Conservation (phyloP, 2,797 vertebrate genomes). For the Geotrypetes seraphini region DNA sequence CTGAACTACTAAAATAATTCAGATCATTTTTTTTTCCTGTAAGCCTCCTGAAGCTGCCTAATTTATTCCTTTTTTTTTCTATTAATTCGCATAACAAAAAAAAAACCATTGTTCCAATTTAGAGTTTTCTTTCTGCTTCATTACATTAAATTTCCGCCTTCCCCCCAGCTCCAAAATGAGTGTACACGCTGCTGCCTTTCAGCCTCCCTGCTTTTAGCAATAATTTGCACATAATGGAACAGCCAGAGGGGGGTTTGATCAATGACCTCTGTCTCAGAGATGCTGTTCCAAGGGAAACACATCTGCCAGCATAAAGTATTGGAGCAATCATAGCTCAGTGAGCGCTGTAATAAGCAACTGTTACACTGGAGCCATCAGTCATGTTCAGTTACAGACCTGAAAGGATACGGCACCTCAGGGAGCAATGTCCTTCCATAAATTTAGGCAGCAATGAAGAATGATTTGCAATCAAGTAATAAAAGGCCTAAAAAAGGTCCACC, state of each 20-base stretch:
- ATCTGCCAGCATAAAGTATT: conserved; percentile 81
- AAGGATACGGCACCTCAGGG: conserved; percentile 73
- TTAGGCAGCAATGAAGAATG: conserved; percentile 78
- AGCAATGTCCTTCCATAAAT: conserved; percentile 81
- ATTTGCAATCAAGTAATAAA: conserved; percentile 81
- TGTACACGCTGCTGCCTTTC: conserved; percentile 11
- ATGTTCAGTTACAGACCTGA: conserved; percentile 78
- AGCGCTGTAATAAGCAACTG: conserved; percentile 74
- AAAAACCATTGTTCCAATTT: conserved; percentile 27
- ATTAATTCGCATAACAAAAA: conserved; percentile 36
- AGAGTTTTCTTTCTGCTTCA: conserved; percentile 32
- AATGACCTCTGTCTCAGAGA: conserved; percentile 74
- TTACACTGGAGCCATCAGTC: conserved; percentile 73
- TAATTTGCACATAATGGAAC: conserved; percentile 80
- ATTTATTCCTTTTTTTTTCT: conserved; percentile 14
- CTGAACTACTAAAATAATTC: neutral
- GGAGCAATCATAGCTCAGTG: conserved; percentile 76
- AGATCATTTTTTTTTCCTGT: neutral
- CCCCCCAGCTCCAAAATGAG: conserved; percentile 23
- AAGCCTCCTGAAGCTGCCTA: conserved; percentile 6
- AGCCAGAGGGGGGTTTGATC: conserved; percentile 72
- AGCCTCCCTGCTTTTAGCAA: conserved; percentile 65
- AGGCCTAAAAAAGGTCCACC: conserved; percentile 62
- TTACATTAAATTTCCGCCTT: conserved; percentile 32
- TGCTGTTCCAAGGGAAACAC: conserved; percentile 75